phyloP scores from a whole-genome alignment of 2,113 vertebrate genomes.

The Mormoops blainvillei region DNA sequence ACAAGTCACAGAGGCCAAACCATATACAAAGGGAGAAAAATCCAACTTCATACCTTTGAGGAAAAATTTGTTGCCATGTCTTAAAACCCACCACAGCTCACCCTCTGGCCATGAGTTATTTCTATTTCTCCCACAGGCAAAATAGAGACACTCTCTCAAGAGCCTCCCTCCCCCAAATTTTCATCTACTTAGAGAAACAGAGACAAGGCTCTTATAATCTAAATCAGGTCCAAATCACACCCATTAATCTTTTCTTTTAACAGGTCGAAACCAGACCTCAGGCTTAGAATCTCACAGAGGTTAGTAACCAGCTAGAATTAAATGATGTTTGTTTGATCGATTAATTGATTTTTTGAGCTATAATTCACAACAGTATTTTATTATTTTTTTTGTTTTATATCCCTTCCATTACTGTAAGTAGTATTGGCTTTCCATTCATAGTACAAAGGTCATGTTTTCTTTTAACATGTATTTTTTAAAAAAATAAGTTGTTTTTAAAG shows the following conservation, averaged over 20 bases:
- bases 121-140: not conserved
- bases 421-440: not conserved
- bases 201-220: not conserved
- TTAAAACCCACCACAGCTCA: not conserved
- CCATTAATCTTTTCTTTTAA: not conserved
- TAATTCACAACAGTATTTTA: not conserved
- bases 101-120: not conserved
- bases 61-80: not conserved
- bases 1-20: not conserved
- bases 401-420: not conserved
- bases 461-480: not conserved
- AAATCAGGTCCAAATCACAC: not conserved
- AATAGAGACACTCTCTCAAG: not conserved
- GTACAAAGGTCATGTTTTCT: not conserved
- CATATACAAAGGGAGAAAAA: not conserved
- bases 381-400: not conserved
- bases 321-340: not conserved
- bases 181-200: not conserved
- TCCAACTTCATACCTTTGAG: not conserved
- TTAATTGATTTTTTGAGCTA: not conserved
- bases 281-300: not conserved
- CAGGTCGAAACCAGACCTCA: not conserved
- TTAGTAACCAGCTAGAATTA: not conserved
- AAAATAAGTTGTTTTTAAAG: not conserved
- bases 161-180: not conserved